Evolutionary conservation across 2,113 vertebrate genomes (phyloP).

Genomic region (Leptodactylus fuscus): DNA sequence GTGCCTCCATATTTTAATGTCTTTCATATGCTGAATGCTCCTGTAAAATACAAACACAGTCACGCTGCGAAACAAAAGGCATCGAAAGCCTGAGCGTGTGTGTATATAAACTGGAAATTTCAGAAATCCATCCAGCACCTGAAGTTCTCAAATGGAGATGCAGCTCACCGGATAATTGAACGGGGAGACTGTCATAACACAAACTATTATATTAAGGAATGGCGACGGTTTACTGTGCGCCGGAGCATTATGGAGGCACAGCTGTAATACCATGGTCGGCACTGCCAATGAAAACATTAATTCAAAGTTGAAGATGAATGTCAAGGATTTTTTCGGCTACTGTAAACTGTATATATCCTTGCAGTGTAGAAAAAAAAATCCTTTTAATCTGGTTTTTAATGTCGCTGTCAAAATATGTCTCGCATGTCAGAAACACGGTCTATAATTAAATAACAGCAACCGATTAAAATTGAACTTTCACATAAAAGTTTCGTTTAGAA

Average conservation of each 20-base stretch:
- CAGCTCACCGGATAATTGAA: constrained; percentile 25
- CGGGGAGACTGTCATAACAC: background rate
- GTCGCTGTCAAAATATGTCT: background rate
- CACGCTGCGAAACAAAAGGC: constrained; percentile 31
- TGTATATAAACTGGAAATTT: constrained; percentile 34
- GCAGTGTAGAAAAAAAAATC: background rate
- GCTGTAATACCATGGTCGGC: background rate
- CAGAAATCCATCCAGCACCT: constrained; percentile 16
- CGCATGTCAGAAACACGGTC: no score
- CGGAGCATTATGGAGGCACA: background rate
- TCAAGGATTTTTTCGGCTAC: background rate
- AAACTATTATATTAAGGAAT: background rate
- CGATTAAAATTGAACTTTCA: no score
- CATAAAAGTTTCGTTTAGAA: no score
- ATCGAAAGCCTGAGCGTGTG: constrained; percentile 13
- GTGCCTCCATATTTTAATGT: constrained; percentile 40
- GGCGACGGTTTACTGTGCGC: background rate
- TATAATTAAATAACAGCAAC: no score
- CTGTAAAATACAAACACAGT: constrained; percentile 35
- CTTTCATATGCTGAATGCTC: constrained; percentile 9
- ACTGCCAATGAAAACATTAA: background rate
- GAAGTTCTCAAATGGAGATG: constrained; percentile 26
- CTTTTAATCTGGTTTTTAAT: background rate
- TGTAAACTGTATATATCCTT: background rate
- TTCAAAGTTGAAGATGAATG: background rate